Evolutionary conservation across 2,797 vertebrate species (phyloP).

Genomic region (Gorsachius magnificus): DNA sequence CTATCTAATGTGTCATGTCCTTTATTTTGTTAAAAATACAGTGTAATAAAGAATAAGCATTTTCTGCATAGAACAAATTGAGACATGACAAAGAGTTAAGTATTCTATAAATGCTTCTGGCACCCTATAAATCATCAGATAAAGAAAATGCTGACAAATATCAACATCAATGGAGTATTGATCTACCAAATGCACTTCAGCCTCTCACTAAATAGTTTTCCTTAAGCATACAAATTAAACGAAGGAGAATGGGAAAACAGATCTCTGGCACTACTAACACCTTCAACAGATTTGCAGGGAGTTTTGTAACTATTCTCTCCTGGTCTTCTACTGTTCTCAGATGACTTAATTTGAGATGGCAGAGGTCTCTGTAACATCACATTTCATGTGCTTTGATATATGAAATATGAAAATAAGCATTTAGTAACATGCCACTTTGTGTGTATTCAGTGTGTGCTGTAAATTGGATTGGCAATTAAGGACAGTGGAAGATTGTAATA

Average conservation of each 20-base stretch:
- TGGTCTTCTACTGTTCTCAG: background rate
- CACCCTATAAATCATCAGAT: slow-evolving; percentile 64
- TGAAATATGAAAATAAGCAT: background rate
- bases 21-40: background rate
- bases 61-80: slow-evolving; percentile 41
- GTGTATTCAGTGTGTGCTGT: background rate
- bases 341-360: background rate
- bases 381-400: background rate
- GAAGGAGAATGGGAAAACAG: slow-evolving; percentile 2
- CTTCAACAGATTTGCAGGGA: background rate
- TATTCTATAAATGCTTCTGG: slow-evolving; percentile 57
- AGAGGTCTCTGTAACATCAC: background rate
- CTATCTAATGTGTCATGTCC: background rate
- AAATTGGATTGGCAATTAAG: background rate
- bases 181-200: slow-evolving; percentile 59
- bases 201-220: slow-evolving; percentile 52
- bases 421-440: background rate
- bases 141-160: slow-evolving; percentile 71
- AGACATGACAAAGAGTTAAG: slow-evolving; percentile 65
- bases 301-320: background rate
- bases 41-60: slow-evolving; percentile 44
- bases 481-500: background rate
- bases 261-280: background rate
- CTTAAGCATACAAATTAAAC: slow-evolving; percentile 63
- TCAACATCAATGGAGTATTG: slow-evolving; percentile 57